phyloP scores from a whole-genome alignment of 23 tunicate genomes.

The Botrylloides violaceus region DNA sequence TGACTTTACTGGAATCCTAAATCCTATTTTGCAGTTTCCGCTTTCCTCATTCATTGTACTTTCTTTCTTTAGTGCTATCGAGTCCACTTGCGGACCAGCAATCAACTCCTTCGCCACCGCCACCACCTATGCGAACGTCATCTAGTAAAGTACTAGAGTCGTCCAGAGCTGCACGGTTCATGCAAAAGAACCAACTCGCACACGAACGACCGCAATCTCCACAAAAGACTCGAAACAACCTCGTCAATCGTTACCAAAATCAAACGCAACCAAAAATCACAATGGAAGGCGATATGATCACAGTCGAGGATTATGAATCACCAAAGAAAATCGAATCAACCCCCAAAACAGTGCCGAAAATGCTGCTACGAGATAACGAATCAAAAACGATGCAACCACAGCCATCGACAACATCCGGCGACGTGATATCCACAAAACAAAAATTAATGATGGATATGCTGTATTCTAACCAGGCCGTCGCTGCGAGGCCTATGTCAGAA shows the following conservation, averaged over 20 bases:
- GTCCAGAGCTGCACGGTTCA: neutral
- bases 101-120: conserved; percentile 32
- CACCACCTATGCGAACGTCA: conserved; percentile 56
- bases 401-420: conserved; percentile 18
- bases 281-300: neutral
- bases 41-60: no score
- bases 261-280: neutral
- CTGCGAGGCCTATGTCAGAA: conserved; percentile 42
- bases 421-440: conserved; percentile 55
- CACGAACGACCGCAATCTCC: neutral
- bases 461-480: conserved; percentile 76
- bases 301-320: conserved; percentile 1
- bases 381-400: neutral
- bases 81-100: neutral
- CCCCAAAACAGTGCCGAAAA: neutral
- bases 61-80: no score
- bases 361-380: neutral
- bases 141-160: conserved; percentile 50
- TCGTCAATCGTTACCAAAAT: neutral
- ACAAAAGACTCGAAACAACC: neutral
- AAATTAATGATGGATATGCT: conserved; percentile 86
- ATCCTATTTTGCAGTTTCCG: no score
- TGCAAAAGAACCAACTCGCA: neutral
- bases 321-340: no score
- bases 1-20: no score